Percentiles rank a stretch among this genome's conserved stretches.
phyloP scores from a whole-genome alignment of 2,113 vertebrate species.

The Hippocampus guttulatus region DNA sequence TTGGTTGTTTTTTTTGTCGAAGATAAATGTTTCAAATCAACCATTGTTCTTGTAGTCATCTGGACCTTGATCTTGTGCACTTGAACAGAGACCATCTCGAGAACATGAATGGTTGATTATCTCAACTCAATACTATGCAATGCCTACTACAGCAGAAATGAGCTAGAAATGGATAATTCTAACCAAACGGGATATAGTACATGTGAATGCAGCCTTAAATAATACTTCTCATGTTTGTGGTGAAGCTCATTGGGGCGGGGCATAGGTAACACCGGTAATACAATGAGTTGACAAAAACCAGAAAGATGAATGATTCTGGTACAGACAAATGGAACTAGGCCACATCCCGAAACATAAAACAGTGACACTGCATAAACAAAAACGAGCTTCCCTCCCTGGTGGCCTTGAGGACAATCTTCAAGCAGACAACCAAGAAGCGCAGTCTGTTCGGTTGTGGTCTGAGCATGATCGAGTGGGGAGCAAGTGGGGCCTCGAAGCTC shows the following conservation, averaged over 20 bases:
- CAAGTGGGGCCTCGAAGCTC: constrained; percentile 25
- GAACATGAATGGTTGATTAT: not conserved
- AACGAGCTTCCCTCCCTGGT: constrained; percentile 31
- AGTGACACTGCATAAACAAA: constrained; percentile 40
- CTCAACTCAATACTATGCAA: not conserved
- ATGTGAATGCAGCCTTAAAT: too few species aligned
- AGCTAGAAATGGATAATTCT: not conserved
- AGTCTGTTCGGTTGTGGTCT: constrained; percentile 47
- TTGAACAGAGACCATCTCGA: not conserved
- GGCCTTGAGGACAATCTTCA: constrained; percentile 25
- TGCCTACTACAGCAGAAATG: not conserved
- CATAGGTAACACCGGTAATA: too few species aligned
- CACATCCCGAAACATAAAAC: constrained; percentile 12
- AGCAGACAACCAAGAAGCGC: constrained; percentile 26
- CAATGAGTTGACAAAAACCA: not conserved
- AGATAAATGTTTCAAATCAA: not conserved
- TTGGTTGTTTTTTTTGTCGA: not conserved
- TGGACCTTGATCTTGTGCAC: not conserved
- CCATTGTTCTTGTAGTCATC: not conserved
- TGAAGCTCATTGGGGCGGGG: too few species aligned
- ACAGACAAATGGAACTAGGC: constrained; percentile 19
- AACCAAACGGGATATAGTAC: not conserved
- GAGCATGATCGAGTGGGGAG: constrained; percentile 33
- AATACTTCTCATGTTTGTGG: too few species aligned
- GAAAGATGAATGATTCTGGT: constrained; percentile 3